Conservation (phyloP, 2,888 invertebrate species). For the Tetragonisca angustula region DNA sequence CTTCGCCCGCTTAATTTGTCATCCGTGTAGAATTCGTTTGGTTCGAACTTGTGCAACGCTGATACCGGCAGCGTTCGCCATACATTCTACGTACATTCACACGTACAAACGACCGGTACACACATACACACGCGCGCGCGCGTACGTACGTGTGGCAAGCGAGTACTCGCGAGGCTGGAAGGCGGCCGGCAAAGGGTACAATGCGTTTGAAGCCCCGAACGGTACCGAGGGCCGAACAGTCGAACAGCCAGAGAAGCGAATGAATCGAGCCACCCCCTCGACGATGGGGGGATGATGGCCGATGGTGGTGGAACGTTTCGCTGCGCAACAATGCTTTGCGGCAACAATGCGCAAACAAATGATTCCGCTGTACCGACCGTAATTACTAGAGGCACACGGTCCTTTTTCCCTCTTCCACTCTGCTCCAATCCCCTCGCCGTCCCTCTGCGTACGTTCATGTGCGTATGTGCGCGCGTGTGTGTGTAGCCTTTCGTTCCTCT, state of each 20-base stretch:
- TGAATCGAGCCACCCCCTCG: slow-evolving; percentile 44
- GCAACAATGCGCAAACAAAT: slow-evolving; percentile 81
- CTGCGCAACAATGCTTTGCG: slow-evolving; percentile 78
- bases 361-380: slow-evolving; percentile 78
- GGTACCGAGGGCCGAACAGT: slow-evolving; percentile 44
- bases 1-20: slow-evolving; percentile 54
- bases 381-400: slow-evolving; percentile 75
- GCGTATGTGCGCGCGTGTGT: neutral
- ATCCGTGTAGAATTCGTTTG: slow-evolving; percentile 33
- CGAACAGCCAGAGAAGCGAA: slow-evolving; percentile 58
- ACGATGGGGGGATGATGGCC: slow-evolving; percentile 55
- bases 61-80: neutral
- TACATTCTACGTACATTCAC: neutral
- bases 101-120: neutral
- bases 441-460: neutral
- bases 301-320: slow-evolving; percentile 71
- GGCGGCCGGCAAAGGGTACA: slow-evolving; percentile 61
- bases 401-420: slow-evolving; percentile 41
- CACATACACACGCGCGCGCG: neutral
- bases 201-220: slow-evolving; percentile 66
- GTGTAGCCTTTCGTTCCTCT: slow-evolving; percentile 34
- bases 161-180: slow-evolving; percentile 7
- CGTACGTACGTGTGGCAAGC: neutral
- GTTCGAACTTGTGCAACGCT: slow-evolving; percentile 33
- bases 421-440: neutral